Conservation (phyloP, 1,140 invertebrate species). For the Drosophila seguyi region DNA sequence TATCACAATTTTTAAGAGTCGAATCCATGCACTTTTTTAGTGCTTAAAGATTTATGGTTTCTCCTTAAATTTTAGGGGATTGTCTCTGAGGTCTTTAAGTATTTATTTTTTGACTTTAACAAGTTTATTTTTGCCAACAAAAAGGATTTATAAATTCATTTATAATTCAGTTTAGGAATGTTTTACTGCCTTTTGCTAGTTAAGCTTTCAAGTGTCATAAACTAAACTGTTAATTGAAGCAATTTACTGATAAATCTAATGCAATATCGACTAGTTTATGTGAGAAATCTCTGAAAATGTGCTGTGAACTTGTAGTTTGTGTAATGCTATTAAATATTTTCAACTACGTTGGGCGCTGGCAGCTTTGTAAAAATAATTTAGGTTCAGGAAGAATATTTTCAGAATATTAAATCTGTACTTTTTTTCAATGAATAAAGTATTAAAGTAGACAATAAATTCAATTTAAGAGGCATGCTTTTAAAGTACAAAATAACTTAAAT, state of each 20-base stretch:
- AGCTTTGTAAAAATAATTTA: neutral
- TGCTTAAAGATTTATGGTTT: neutral
- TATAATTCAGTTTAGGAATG: neutral
- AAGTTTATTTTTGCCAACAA: too few relatives aligned
- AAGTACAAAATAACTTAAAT: too few relatives aligned
- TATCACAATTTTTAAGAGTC: neutral
- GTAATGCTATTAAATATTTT: neutral
- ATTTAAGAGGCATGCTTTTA: too few relatives aligned
- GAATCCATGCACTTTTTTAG: neutral
- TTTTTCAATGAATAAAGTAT: neutral
- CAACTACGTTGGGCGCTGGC: neutral
- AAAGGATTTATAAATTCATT: neutral
- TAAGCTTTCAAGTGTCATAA: constrained; percentile 7
- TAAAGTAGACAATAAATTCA: neutral
- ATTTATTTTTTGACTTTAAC: neutral
- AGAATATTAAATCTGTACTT: neutral
- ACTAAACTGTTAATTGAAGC: constrained; percentile 20
- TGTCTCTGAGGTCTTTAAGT: neutral
- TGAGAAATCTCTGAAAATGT: constrained; percentile 9
- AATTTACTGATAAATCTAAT: constrained; percentile 1
- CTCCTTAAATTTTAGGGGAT: neutral
- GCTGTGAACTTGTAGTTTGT: neutral
- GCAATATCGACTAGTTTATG: constrained; percentile 21
- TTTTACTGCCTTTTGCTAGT: neutral
- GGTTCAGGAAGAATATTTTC: too few relatives aligned